Conservation (phyloP, 64 coral and sea anemone genomes). For the Montipora cactus region DNA sequence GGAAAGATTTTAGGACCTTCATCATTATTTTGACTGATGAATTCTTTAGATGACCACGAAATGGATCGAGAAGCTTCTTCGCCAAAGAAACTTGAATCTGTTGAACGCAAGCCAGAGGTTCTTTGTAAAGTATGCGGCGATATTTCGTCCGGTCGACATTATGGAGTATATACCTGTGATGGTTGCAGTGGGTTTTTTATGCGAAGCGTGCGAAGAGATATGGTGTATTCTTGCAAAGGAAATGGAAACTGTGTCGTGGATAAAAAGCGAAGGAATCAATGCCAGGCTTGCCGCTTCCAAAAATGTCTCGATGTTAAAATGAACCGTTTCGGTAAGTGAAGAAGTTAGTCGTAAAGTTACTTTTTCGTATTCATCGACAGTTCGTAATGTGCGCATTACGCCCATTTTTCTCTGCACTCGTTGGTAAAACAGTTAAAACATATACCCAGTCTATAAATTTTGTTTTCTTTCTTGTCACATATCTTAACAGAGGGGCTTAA, state of each 20-base stretch:
- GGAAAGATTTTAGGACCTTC: slow-evolving; percentile 1
- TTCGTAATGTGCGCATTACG: neutral
- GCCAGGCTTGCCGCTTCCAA: slow-evolving; percentile 96
- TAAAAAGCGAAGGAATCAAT: slow-evolving; percentile 97
- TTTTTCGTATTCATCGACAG: neutral
- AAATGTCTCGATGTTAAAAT: slow-evolving; percentile 99
- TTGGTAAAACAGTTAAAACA: slow-evolving; percentile 20
- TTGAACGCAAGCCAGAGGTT: slow-evolving; percentile 90
- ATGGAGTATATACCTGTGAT: slow-evolving; percentile 94
- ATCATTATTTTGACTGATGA: slow-evolving; percentile 55
- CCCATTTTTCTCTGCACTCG: neutral
- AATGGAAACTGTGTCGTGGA: slow-evolving; percentile 94
- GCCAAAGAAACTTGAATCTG: slow-evolving; percentile 52
- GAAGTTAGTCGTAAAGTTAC: slow-evolving; percentile 51
- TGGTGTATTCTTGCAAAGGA: slow-evolving; percentile 97
- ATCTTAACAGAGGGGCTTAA: slow-evolving; percentile 55
- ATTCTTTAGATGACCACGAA: slow-evolving; percentile 59
- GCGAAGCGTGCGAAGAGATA: slow-evolving; percentile 92
- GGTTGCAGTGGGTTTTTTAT: slow-evolving; percentile 97
- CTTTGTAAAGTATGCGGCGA: slow-evolving; percentile 98
- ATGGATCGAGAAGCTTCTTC: slow-evolving; percentile 84
- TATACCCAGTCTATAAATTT: slow-evolving; percentile 5
- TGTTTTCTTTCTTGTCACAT: slow-evolving; percentile 56
- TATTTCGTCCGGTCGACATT: slow-evolving; percentile 93
- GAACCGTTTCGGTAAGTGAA: slow-evolving; percentile 98